Percentiles rank a stretch among this genome's conserved stretches.
Conservation (phyloP, 53 echinoderm and acorn worm species). For the Crossaster papposus region DNA sequence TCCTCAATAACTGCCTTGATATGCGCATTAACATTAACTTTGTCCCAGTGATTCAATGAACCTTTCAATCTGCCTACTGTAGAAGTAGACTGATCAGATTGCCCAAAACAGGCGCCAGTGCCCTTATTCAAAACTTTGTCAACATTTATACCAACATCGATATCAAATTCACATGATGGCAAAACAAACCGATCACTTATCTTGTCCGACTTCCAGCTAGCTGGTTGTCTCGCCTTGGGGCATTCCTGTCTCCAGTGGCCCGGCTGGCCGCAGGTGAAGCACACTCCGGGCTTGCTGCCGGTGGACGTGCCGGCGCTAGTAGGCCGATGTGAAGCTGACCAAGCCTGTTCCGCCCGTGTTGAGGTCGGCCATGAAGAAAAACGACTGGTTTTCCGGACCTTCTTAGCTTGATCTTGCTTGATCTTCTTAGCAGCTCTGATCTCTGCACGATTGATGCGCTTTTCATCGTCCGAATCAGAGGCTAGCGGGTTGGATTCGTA, state of each 20-base stretch:
- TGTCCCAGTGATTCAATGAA: not conserved
- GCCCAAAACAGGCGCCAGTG: not conserved
- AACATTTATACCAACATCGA: no score
- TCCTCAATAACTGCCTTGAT: constrained; percentile 18
- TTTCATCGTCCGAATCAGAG: constrained; percentile 2
- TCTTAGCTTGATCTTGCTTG: constrained; percentile 1
- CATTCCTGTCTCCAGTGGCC: constrained; percentile 9
- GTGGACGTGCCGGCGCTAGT: not conserved
- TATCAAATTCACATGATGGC: no score
- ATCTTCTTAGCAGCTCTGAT: constrained; percentile 3
- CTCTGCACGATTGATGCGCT: not conserved
- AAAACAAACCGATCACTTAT: not conserved
- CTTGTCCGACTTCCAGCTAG: not conserved
- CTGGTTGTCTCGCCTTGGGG: not conserved
- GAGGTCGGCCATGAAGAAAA: constrained; percentile 11
- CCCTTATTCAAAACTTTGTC: no score
- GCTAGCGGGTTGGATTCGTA: constrained; percentile 8
- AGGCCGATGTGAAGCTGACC: not conserved
- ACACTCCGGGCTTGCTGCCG: not conserved
- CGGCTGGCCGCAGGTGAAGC: constrained; percentile 4
- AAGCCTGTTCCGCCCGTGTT: not conserved
- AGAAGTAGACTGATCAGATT: not conserved
- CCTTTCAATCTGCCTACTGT: constrained; percentile 14
- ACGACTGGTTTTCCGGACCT: not conserved
- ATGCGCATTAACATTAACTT: no score